Evolutionary conservation across 2,113 vertebrate genomes (phyloP).

Genomic region (Megalops atlanticus): DNA sequence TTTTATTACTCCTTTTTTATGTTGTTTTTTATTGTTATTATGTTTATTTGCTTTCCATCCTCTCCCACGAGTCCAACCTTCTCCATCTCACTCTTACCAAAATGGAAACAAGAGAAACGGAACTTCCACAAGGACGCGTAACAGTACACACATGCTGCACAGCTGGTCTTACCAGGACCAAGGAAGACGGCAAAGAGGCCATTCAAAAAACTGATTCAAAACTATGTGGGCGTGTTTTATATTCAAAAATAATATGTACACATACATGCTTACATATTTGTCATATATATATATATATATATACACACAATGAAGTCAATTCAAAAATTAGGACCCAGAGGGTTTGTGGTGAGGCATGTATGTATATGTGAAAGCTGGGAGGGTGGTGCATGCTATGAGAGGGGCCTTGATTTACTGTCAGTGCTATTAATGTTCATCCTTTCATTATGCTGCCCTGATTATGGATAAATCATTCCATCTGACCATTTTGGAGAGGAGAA

Average conservation of each 20-base stretch:
- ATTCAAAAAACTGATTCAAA: background rate
- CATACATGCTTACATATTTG: too few relatives aligned
- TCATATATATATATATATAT: too few relatives aligned
- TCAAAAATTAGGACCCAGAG: slow-evolving; percentile 10
- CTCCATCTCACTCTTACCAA: slow-evolving; percentile 20
- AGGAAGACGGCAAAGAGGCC: background rate
- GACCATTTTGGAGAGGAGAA: slow-evolving; percentile 50
- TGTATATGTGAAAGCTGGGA: slow-evolving; percentile 19
- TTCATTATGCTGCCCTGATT: slow-evolving; percentile 78
- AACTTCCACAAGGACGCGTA: background rate
- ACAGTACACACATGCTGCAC: background rate
- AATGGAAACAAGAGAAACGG: slow-evolving; percentile 21
- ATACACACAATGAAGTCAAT: slow-evolving; percentile 12
- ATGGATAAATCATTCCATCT: slow-evolving; percentile 77
- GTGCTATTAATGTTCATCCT: slow-evolving; percentile 75
- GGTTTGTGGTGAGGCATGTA: background rate
- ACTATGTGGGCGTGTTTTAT: slow-evolving; percentile 23
- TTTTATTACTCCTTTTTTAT: slow-evolving; percentile 33
- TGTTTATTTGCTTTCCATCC: slow-evolving; percentile 20
- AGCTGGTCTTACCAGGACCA: background rate
- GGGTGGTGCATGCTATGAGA: slow-evolving; percentile 71
- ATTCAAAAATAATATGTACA: too few relatives aligned
- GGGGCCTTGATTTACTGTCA: slow-evolving; percentile 62
- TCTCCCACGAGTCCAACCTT: slow-evolving; percentile 5
- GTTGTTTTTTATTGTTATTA: slow-evolving; percentile 11